Evolutionary conservation across 2,888 invertebrate species (phyloP).

Genomic region (Zonitis immaculata): DNA sequence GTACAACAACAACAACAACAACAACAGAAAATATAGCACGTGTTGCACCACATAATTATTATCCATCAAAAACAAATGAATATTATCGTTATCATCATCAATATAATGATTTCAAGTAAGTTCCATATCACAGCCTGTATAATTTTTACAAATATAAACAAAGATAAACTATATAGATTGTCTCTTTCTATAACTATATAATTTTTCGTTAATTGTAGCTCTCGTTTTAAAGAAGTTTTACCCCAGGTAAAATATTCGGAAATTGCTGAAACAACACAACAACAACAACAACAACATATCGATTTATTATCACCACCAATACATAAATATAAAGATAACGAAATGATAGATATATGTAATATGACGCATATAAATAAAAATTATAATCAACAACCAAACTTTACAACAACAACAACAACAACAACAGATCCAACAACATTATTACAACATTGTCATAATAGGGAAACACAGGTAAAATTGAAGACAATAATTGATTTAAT

Average conservation of each 20-base stretch:
- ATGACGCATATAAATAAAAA: no score
- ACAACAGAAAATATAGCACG: conserved; percentile 38
- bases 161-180: neutral
- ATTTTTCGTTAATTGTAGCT: conserved; percentile 17
- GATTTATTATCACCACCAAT: conserved; percentile 35
- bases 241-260: conserved; percentile 45
- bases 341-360: conserved; percentile 43
- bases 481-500: no score
- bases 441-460: conserved; percentile 27
- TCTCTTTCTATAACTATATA: conserved; percentile 1
- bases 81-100: conserved; percentile 33
- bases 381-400: conserved; percentile 30
- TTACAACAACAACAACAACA: conserved; percentile 15
- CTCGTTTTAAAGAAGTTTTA: conserved; percentile 24
- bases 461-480: neutral
- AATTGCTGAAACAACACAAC: conserved; percentile 32
- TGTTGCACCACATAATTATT: conserved; percentile 46
- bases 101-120: conserved; percentile 39
- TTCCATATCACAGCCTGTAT: neutral
- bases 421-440: conserved; percentile 20
- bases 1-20: conserved; percentile 20
- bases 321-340: conserved; percentile 42
- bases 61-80: conserved; percentile 38
- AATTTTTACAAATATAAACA: no score
- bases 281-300: conserved; percentile 21